These are phyloP conservation scores for Podiceps cristatus DNA, from an alignment of 2,113 vertebrate species.

Conservation along the genomic window DNA sequence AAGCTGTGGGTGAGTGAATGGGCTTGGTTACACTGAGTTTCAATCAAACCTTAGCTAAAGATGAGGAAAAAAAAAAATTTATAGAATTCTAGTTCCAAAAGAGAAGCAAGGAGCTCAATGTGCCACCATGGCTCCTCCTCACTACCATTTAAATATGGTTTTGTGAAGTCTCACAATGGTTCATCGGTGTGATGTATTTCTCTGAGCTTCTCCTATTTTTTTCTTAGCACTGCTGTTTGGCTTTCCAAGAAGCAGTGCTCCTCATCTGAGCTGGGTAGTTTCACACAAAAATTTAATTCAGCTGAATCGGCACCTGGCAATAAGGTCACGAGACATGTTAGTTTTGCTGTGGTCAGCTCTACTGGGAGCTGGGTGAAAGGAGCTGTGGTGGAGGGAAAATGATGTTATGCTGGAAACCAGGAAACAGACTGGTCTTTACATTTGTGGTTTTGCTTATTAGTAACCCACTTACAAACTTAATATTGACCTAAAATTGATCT, in stretches of 20 bases:
- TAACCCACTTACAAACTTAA: background rate
- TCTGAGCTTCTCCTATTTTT: background rate
- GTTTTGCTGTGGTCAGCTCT: background rate
- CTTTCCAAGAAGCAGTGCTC: background rate
- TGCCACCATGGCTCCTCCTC: background rate
- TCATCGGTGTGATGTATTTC: background rate
- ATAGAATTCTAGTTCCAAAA: background rate
- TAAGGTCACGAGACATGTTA: background rate
- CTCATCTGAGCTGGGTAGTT: background rate
- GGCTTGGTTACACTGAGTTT: background rate
- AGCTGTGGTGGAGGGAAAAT: background rate
- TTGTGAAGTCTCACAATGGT: background rate
- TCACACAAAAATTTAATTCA: background rate
- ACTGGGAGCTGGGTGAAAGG: background rate
- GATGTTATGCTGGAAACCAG: background rate
- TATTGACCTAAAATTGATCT: background rate
- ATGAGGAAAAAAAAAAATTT: background rate
- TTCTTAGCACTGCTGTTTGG: background rate
- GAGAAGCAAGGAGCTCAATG: background rate
- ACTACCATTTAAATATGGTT: rapidly evolving
- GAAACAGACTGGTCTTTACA: background rate
- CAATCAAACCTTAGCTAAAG: background rate
- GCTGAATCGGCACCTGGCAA: background rate
- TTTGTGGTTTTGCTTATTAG: background rate
- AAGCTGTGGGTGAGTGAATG: background rate